Conservation (phyloP, 2,113 vertebrate genomes). For the Trachemys scripta region DNA sequence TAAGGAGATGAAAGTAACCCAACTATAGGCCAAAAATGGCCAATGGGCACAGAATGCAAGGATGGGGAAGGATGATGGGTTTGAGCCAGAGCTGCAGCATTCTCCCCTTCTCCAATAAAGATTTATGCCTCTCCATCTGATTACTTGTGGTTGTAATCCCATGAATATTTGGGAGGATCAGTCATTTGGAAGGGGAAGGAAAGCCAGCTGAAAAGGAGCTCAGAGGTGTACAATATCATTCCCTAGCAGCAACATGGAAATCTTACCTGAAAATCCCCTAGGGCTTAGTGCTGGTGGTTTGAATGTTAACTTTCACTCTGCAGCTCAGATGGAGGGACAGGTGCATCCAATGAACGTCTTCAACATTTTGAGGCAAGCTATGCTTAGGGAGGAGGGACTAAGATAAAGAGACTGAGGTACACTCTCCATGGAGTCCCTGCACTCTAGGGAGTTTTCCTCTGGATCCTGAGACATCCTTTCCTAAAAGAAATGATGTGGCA, state of each 20-base stretch:
- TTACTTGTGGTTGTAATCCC: neutral
- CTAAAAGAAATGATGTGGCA: neutral
- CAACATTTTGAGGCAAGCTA: neutral
- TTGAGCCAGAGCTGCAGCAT: neutral
- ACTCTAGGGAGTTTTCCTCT: neutral
- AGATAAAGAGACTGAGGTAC: neutral
- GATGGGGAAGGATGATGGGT: neutral
- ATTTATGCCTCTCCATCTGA: neutral
- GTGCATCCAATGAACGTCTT: neutral
- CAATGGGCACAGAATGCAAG: neutral
- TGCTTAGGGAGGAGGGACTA: neutral
- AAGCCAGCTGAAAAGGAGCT: neutral
- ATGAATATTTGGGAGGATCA: neutral
- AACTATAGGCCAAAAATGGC: neutral
- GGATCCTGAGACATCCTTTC: neutral
- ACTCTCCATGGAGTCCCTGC: neutral
- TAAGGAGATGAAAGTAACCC: neutral
- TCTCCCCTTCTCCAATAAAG: neutral
- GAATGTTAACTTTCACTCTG: neutral
- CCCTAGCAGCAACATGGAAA: neutral
- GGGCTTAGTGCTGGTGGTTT: neutral
- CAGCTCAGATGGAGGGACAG: neutral
- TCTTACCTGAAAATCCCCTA: neutral
- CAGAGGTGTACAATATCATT: neutral
- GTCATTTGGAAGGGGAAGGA: neutral